These are phyloP conservation scores for Sardinella longiceps DNA, from an alignment of 2,797 vertebrate species.

Conservation along the genomic window DNA sequence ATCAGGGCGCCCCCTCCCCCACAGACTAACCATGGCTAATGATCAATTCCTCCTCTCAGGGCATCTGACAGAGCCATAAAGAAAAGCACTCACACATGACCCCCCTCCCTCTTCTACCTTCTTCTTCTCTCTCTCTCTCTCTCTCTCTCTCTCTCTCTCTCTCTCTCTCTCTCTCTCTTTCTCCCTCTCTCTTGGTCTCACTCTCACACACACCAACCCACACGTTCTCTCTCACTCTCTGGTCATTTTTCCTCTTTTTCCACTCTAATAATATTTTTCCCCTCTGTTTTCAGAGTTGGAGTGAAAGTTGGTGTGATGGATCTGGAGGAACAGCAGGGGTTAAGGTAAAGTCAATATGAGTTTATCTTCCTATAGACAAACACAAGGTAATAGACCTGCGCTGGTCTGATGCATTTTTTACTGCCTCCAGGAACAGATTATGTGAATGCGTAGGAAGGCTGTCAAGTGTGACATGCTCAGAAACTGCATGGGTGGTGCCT, in stretches of 20 bases:
- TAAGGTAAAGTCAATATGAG: conserved; percentile 16
- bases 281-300: conserved; percentile 28
- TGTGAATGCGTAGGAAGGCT: not conserved
- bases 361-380: not conserved
- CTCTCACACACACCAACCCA: no score
- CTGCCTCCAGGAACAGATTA: not conserved
- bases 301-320: conserved; percentile 1
- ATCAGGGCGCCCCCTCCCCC: conserved; percentile 15
- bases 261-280: not conserved
- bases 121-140: not conserved
- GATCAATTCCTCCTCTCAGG: conserved; percentile 51
- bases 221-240: not conserved
- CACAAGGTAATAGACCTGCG: no score
- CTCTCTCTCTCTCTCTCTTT: not conserved
- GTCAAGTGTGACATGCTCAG: not conserved
- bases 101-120: conserved; percentile 34
- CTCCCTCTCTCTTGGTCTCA: not conserved
- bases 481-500: not conserved
- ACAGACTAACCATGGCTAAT: conserved; percentile 46
- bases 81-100: conserved; percentile 42
- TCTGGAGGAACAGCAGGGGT: not conserved
- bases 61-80: conserved; percentile 49
- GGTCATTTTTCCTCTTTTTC: not conserved
- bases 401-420: not conserved
- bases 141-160: not conserved